Evolutionary conservation across 2,797 vertebrate genomes (phyloP), one percentile per base, ranked within the genome.

Genomic region (Enteromius unitaeniatus): DNA sequence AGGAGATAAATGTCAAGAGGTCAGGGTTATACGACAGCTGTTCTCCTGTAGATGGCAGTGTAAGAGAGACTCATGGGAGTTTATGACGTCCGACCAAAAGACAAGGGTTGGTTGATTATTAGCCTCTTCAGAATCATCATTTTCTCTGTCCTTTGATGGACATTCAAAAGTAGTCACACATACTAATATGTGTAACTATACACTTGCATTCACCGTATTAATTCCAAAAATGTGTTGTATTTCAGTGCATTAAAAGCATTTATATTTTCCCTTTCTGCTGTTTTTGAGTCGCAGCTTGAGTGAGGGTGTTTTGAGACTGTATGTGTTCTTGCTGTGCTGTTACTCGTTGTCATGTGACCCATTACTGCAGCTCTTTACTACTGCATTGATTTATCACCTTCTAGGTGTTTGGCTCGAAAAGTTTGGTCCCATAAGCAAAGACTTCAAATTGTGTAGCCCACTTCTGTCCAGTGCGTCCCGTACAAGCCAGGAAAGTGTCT

Each of bases 21-120:
- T 15, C 8, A 58, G 9, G 51, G 40, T 74, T 19, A 37, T 3
- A 40, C 1, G 7, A 9, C 51, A 23, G 51, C 17, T 9, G 21
- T 58, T 40, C 3, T 58, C 74, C 74, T 40, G 53, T 42, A 76
- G 74, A 58, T 26, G 53, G 53, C 53, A 40, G 34, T 37, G 53
- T 23, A 40, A 21, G 15, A 0, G 1, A 21, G 45, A 31, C 45
- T 28, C 17, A 19, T 1, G 13, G 3, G 45, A 45, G 45, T 45
- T 45, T 45, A 14, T 14, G 11, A 70, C 4, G 0, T 26, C 68
- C 14, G 4, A 4, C 7, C 14, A 70, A 26, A 3, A 47, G 14
- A 26, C 42, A 28, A 49, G 23, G 42, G 0, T 28, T 19, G 45
- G 4, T 9, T 6, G 45, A 26, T 73, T 31, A 72, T 13, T 58